These are phyloP conservation scores for Rhadinocentrus ornatus DNA, from an alignment of 2,797 vertebrate species.

Conservation along the genomic window DNA sequence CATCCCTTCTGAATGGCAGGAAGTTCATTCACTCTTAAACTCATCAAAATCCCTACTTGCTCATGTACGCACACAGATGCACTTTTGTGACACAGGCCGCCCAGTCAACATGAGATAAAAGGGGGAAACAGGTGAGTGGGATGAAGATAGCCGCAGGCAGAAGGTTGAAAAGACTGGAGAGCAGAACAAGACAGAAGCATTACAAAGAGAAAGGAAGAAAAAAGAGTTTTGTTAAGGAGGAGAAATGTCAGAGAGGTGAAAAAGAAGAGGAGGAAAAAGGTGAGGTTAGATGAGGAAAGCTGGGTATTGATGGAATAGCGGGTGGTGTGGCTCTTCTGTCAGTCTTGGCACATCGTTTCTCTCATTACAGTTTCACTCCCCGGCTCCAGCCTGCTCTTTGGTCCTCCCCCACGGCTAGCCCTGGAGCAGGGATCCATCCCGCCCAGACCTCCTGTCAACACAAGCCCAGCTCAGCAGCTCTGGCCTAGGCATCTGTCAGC, in stretches of 20 bases:
- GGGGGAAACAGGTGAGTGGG: neutral
- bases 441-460: conserved; percentile 76
- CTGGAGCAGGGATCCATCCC: conserved; percentile 77
- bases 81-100: conserved; percentile 8
- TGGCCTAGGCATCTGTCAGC: conserved; percentile 77
- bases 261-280: conserved; percentile 17
- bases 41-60: conserved; percentile 2
- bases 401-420: conserved; percentile 78
- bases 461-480: conserved; percentile 77
- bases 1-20: conserved; percentile 11
- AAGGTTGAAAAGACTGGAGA: conserved; percentile 11
- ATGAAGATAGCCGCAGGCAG: neutral
- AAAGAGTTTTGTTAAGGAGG: conserved; percentile 48
- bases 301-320: conserved; percentile 58
- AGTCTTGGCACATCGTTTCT: conserved; percentile 70
- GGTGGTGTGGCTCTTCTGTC: conserved; percentile 70
- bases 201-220: conserved; percentile 9
- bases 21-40: conserved; percentile 2
- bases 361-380: conserved; percentile 78
- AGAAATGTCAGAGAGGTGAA: conserved; percentile 42
- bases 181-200: conserved; percentile 22
- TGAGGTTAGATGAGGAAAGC: conserved; percentile 43
- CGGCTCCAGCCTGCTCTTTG: conserved; percentile 64
- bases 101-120: conserved; percentile 22
- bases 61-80: neutral